Evolutionary conservation across 2,888 invertebrate genomes (phyloP), one percentile per base, ranked within the genome.

Genomic region (Ischnura elegans): DNA sequence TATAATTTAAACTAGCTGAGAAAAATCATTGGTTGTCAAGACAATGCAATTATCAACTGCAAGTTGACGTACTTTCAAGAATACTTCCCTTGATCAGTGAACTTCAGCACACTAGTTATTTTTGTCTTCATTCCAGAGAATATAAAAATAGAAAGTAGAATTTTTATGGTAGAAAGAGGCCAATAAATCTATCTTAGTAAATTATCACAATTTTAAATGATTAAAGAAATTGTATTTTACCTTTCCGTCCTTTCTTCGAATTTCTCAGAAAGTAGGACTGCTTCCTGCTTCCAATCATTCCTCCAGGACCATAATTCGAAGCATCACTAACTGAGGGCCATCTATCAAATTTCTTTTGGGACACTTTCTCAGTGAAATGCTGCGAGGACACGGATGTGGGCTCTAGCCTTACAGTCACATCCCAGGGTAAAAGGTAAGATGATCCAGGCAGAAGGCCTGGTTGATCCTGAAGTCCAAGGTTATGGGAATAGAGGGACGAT

Each of bases 341-440:
- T 0, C 95, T 95, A 84, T 96, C 96, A 94, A 96, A 96, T 93
- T 96, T 90, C n/a, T 90, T 90, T 43, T 90, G 90, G 2, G 55
- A 90, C 42, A 90, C 61, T n/a, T 45, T 90, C 66, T 90, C 90
- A 8, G 90, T 61, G 43, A 90, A 66, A 90, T 90, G 61, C 55
- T 90, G 90, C n/a, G 90, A 43, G n/a, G 90, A 61, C 43, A 61
- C 25, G 2, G 90, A 43, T n/a, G 95, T 95, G 8, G 94, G 96
- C 94, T 96, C 94, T 94, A 93, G 96, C 96, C 96, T 97, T 0
- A 98, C 97, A 19, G 97, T 97, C 0, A 98, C 98, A 96, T 99
- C 99, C 99, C 99, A 99, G 0, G 99, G 99, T 94, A 99, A 96
- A 93, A 99, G 96, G 95, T 98, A 99, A 95, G 99, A 99, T 90